Evolutionary conservation across 2,888 invertebrate genomes (phyloP), one percentile per base, ranked within the genome.

Genomic region (Metalampra italica): DNA sequence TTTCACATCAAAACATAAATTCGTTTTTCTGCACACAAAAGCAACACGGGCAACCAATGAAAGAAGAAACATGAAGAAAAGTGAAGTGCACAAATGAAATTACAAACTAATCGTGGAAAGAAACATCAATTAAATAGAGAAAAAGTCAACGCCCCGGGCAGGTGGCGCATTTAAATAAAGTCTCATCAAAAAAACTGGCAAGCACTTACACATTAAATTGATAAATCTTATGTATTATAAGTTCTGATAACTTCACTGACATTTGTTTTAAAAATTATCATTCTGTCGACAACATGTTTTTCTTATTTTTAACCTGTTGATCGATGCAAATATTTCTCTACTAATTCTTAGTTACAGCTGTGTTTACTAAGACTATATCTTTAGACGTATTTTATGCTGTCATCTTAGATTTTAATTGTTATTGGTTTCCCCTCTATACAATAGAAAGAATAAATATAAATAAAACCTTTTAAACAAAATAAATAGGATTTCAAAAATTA

Each of bases 161-260:
- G 55, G 70, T 60, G 66, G 68, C 60, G 58, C 62, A 71, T n/a
- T n/a, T n/a, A n/a, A n/a, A n/a, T 73, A 82, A 80, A 80, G 69
- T 75, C 66, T 62, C 60, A 70, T 71, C 65, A 55, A 83, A 86
- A n/a, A 84, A 80, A 82, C 73, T 78, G 83, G 81, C 84, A 85
- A 85, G 84, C 78, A 66, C 84, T 86, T 85, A 87, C 68, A 80
- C 67, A 81, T 75, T 82, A 74, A 78, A 73, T 71, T 71, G 71
- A 75, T 79, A 82, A 37, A 81, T 78, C 87, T 87, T 86, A 87
- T 64, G 68, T 59, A 76, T 82, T 81, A 79, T 77, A 76, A 84
- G 87, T 79, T 84, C 87, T 65, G 88, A 78, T 84, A 74, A 80
- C 82, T 66, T 70, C 86, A 88, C 88, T 82, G 81, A 85, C 87